Evolutionary conservation across 2,888 invertebrate genomes (phyloP), one percentile per base, ranked within the genome.

Genomic region (Peribatodes rhomboidaria): DNA sequence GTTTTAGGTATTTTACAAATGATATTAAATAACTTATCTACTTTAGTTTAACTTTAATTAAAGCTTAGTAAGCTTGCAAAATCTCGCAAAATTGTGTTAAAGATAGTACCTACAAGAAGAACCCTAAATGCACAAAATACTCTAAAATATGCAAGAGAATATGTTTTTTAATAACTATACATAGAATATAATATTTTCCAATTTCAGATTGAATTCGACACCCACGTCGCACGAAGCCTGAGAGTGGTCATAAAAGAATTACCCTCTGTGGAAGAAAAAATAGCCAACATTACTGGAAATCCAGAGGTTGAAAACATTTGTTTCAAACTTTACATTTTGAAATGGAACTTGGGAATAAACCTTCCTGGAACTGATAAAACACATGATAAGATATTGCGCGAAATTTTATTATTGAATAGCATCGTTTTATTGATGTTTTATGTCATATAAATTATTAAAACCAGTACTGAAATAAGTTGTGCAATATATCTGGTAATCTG

Each of bases 181-280:
- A n/a, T n/a, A n/a, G n/a, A n/a, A n/a, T n/a, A n/a, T 49, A 56
- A 41, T 8, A 59, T 46, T 69, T 66, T 47, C 37, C 54, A 71
- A 77, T 71, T 68, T 39, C 86, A 95, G 92, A 94, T 95, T 57
- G 94, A 94, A 61, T 94, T 94, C 72, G 90, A 95, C 67, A 94
- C 93, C 7, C 94, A 94, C 67, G 94, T 94, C 0, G 91, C 95
- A 0, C 90, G 88, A 56, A 92, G 95, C 66, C 82, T 95, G 27
- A 84, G 88, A 82, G 91, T 95, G 0, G 80, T 92, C 35, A 83
- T 95, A 2, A 94, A 92, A 75, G 95, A 95, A 80, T 81, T 95
- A 79, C 94, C 95, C 0, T 89, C 94, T 41, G 92, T 96, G 13
- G 93, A 95, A 37, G 90, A 94, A 60, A 87, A 88, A 69, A 88